Percentiles rank a stretch among this genome's conserved stretches.
Evolutionary conservation across 1,140 invertebrate species (phyloP).

Genomic region (Paralvinella palmiformis): DNA sequence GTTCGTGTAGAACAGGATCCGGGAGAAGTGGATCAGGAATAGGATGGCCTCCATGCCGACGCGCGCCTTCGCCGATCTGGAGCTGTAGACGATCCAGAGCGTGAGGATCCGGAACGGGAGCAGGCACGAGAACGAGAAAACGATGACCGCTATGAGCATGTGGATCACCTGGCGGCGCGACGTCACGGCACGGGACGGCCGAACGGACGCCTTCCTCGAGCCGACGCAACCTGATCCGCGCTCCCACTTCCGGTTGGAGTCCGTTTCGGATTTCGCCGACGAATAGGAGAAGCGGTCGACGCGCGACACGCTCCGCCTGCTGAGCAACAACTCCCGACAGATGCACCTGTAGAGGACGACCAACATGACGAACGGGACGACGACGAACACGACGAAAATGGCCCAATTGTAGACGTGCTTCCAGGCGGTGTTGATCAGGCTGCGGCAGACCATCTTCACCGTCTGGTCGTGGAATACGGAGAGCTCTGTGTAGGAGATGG

Average conservation of each 20-base stretch:
- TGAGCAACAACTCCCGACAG: constrained; percentile 12
- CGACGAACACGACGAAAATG: constrained; percentile 56
- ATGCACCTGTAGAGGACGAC: constrained; percentile 66
- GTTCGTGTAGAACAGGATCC: constrained; percentile 39
- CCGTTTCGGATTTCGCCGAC: too few species aligned
- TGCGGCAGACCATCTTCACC: constrained; percentile 10
- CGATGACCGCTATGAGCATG: constrained; percentile 82
- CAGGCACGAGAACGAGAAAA: constrained; percentile 85
- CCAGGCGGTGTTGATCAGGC: constrained; percentile 58
- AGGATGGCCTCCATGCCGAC: constrained; percentile 75
- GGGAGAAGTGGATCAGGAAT: constrained; percentile 74
- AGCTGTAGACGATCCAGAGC: constrained; percentile 57
- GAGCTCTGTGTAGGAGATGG: constrained; percentile 25
- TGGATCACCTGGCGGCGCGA: constrained; percentile 59
- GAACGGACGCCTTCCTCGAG: too few species aligned
- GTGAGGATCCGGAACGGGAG: constrained; percentile 79
- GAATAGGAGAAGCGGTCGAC: too few species aligned
- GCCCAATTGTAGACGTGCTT: constrained; percentile 70
- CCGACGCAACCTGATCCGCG: too few species aligned
- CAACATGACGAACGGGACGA: constrained; percentile 53
- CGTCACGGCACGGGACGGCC: too few species aligned
- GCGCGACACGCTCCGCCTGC: too few species aligned
- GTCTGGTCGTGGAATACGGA: not conserved
- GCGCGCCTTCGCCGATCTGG: constrained; percentile 58
- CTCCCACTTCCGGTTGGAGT: too few species aligned